Percentiles rank a stretch among this genome's conserved stretches.
phyloP scores from a whole-genome alignment of 2,113 vertebrate genomes.

The Macquaria australasica region DNA sequence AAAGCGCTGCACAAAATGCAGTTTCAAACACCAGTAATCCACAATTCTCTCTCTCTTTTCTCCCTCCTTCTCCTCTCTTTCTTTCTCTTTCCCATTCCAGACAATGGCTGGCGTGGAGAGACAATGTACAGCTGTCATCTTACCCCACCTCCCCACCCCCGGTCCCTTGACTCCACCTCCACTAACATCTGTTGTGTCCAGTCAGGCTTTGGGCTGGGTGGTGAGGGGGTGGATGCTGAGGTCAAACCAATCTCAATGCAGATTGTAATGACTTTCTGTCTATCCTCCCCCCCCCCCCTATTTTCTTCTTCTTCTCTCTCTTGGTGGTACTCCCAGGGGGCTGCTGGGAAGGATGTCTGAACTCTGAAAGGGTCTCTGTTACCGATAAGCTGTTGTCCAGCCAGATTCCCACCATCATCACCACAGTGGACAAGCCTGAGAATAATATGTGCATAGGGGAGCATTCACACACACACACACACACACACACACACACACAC shows the following conservation, averaged over 20 bases:
- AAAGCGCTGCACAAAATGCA: slow-evolving; percentile 42
- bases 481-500: no score
- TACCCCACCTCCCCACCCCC: background rate
- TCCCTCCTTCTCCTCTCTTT: background rate
- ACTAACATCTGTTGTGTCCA: slow-evolving; percentile 77
- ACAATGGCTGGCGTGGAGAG: slow-evolving; percentile 64
- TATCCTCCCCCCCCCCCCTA: background rate
- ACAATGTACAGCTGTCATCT: slow-evolving; percentile 77
- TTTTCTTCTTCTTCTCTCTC: slow-evolving; percentile 27
- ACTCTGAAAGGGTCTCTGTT: slow-evolving; percentile 67
- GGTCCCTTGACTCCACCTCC: slow-evolving; percentile 61
- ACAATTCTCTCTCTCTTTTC: slow-evolving; percentile 18
- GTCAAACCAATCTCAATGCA: slow-evolving; percentile 77
- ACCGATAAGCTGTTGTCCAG: slow-evolving; percentile 60
- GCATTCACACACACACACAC: background rate
- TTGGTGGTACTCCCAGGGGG: slow-evolving; percentile 45
- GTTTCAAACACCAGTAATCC: slow-evolving; percentile 45
- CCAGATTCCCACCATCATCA: slow-evolving; percentile 67
- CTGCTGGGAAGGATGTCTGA: slow-evolving; percentile 67
- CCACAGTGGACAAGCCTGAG: slow-evolving; percentile 19
- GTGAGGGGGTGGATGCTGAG: slow-evolving; percentile 64
- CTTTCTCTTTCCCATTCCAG: background rate
- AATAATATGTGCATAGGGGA: slow-evolving; percentile 1
- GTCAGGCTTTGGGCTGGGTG: slow-evolving; percentile 54
- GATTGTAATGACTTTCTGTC: slow-evolving; percentile 76